Evolutionary conservation across 2,113 vertebrate species (phyloP), one percentile per base, ranked within the genome.

Genomic region (Zingel zingel): DNA sequence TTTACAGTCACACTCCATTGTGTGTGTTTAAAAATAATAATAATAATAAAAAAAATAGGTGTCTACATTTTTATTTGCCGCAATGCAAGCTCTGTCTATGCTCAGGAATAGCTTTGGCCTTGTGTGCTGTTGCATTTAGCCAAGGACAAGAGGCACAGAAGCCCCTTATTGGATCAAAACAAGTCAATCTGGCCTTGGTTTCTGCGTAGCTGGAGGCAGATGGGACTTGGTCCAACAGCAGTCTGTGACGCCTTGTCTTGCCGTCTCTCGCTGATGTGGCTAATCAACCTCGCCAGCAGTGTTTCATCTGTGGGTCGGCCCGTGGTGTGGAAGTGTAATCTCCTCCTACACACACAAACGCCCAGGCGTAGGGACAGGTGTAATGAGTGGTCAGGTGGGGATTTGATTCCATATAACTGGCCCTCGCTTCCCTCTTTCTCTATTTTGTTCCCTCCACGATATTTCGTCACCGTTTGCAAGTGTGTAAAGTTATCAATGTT

Each of bases 281-380:
- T 89, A 70, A 90, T 89, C 88, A 86, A 63, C 81, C 59, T 74
- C 61, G 59, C 54, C 64, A 53, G 73, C 63, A 30, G 57, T 51
- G 75, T 72, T 84, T 81, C 63, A 75, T 89, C 21, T 47, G 82
- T 6, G 62, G 56, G 54, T 74, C 10, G 9, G 50, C 54, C 25
- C 10, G 21, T 36, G 69, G 50, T 59, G 11, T 78, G 43, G 45
- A 72, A 65, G 74, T 82, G 75, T 82, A 79, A 85, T 87, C 70
- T 81, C 47, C 47, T 72, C 54, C 77, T 43, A 54, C 70, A 65
- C 71, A 48, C 58, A 74, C 36, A 66, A 50, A 65, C 80, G 72
- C 19, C 9, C 62, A 21, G 62, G 56, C 77, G 16, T 25, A 0
- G 69, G 72, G 70, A 72, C 66, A 53, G 63, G 67, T 79, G 50